A percentile compares a stretch with the other conserved stretches of the same genome.
Evolutionary conservation across 2,113 vertebrate species (phyloP).

Genomic region (Muntiacus reevesi): DNA sequence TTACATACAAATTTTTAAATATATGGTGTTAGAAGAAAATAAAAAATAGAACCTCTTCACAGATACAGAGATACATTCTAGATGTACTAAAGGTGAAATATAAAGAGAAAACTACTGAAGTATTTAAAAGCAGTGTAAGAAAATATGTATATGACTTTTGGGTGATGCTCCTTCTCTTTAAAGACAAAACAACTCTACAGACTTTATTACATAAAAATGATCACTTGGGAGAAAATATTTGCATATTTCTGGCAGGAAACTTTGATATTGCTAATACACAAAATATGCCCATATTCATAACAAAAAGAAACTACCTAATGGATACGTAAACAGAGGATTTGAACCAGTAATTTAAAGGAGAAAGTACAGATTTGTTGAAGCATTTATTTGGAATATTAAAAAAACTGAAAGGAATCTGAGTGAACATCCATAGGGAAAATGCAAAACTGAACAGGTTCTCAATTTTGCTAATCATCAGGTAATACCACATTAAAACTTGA

Average conservation of each 20-base stretch:
- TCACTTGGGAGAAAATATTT: neutral
- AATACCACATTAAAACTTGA: neutral
- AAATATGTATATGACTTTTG: neutral
- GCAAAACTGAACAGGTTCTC: neutral
- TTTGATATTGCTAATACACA: neutral
- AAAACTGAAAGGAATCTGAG: neutral
- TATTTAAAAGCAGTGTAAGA: neutral
- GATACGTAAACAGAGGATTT: neutral
- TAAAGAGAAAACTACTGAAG: neutral
- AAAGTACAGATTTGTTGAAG: neutral
- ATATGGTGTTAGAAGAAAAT: neutral
- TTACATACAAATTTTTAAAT: neutral
- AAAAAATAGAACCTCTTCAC: slow-evolving; percentile 14
- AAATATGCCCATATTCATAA: neutral
- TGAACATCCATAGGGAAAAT: neutral
- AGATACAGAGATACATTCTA: neutral
- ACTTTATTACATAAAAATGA: neutral
- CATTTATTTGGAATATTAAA: neutral
- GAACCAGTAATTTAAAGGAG: neutral
- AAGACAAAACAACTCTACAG: neutral
- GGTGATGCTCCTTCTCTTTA: neutral
- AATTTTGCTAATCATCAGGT: neutral
- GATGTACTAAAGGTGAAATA: neutral
- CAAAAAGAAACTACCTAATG: neutral
- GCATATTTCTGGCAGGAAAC: neutral